A percentile compares a stretch with the other conserved stretches of the same genome.
These are phyloP conservation scores for Cepaea hortensis DNA, from an alignment of 2,888 invertebrate genomes.

Conservation along the genomic window DNA sequence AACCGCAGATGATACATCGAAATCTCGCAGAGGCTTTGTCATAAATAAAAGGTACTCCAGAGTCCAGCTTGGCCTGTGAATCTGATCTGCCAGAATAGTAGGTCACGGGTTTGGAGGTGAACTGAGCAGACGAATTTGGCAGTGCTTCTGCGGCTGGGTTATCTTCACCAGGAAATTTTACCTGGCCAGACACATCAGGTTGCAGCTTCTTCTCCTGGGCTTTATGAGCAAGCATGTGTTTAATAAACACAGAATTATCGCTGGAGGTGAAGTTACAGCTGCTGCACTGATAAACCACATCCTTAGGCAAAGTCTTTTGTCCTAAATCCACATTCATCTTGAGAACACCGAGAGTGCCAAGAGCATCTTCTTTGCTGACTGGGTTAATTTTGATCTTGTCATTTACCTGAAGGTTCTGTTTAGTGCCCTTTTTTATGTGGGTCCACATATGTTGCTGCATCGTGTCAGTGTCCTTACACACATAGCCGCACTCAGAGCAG, in stretches of 20 bases:
- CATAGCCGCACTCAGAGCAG: conserved; percentile 74
- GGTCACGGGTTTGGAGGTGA: background rate
- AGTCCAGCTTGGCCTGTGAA: conserved; percentile 1
- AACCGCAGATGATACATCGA: conserved; percentile 73
- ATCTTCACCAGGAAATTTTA: background rate
- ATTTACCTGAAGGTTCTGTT: background rate
- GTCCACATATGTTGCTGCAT: conserved; percentile 70
- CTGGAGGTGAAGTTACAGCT: conserved; percentile 67
- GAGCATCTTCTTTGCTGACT: conserved; percentile 8
- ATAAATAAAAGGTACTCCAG: conserved; percentile 59
- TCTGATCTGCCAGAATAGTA: conserved; percentile 7
- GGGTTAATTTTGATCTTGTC: conserved; percentile 24
- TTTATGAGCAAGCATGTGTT: conserved; percentile 67
- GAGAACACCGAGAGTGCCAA: conserved; percentile 32
- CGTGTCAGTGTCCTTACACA: conserved; percentile 61
- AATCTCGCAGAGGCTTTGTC: conserved; percentile 65
- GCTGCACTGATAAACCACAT: conserved; percentile 63
- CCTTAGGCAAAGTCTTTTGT: conserved; percentile 50
- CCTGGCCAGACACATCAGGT: conserved; percentile 34
- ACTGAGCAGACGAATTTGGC: background rate
- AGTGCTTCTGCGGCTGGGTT: background rate
- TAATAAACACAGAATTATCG: conserved; percentile 66
- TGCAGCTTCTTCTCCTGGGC: conserved; percentile 47
- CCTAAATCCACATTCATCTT: conserved; percentile 43
- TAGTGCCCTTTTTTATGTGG: conserved; percentile 57